These are phyloP conservation scores for Nyctereutes procyonoides DNA, from an alignment of 2,113 vertebrate genomes.

Conservation along the genomic window DNA sequence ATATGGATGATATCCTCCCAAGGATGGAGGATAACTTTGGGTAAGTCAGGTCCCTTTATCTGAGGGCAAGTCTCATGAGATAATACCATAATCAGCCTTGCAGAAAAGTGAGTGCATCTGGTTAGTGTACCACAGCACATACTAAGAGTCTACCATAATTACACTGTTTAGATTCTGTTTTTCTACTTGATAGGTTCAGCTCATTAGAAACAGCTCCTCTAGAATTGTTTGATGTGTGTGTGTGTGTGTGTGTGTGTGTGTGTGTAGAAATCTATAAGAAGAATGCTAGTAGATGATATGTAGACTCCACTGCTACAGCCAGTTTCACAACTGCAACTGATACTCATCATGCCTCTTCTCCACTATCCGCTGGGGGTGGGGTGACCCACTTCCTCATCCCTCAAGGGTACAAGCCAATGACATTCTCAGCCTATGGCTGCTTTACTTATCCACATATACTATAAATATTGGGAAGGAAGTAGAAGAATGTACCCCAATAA, in stretches of 20 bases:
- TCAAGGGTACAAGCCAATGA: background rate
- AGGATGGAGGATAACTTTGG: background rate
- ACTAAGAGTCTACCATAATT: background rate
- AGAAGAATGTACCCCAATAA: background rate
- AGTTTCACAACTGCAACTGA: background rate
- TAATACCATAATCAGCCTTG: background rate
- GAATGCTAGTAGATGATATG: background rate
- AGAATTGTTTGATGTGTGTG: background rate
- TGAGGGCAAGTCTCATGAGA: background rate
- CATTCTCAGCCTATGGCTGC: background rate
- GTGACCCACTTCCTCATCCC: background rate
- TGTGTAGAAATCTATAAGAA: background rate
- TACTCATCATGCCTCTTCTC: background rate
- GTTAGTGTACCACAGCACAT: background rate
- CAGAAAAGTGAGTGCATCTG: background rate
- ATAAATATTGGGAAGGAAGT: background rate
- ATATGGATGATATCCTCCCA: background rate
- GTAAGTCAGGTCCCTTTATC: rapidly evolving
- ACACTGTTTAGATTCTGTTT: background rate
- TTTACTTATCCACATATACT: no score
- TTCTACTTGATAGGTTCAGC: background rate
- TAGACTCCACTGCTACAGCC: background rate
- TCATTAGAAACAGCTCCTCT: background rate
- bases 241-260: background rate
- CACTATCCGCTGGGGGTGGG: background rate